A percentile compares a stretch with the other conserved stretches of the same genome.
Conservation (phyloP, 2,888 invertebrate genomes). For the Pyrrhosoma nymphula region DNA sequence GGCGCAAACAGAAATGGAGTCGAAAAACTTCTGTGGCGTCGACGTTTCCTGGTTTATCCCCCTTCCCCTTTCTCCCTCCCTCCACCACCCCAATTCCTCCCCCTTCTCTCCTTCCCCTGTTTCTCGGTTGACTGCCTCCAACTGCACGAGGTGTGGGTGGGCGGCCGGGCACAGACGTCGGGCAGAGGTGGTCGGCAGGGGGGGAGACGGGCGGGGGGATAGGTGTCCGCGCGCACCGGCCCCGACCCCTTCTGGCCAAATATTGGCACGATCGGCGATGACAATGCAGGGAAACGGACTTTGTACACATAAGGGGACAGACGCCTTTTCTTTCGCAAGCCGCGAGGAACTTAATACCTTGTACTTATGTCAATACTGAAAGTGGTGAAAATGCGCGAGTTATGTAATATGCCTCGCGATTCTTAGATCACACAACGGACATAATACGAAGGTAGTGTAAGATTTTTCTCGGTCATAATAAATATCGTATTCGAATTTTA, state of each 20-base stretch:
- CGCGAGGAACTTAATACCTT: neutral
- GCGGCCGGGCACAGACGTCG: neutral
- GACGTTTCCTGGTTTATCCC: neutral
- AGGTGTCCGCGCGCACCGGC: neutral
- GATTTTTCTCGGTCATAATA: too few relatives aligned
- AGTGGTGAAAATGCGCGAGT: neutral
- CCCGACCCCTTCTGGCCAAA: neutral
- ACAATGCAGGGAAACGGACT: neutral
- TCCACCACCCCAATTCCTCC: neutral
- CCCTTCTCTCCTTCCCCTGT: neutral
- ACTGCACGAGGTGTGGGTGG: neutral
- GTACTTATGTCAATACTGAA: neutral
- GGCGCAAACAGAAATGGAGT: neutral
- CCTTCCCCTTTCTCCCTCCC: neutral
- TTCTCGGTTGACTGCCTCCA: neutral
- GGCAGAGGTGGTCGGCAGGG: neutral
- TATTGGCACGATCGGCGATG: neutral
- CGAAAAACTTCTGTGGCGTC: neutral
- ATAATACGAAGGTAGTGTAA: too few relatives aligned
- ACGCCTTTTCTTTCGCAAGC: neutral
- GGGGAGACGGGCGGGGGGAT: neutral
- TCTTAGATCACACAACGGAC: neutral
- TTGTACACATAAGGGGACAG: neutral
- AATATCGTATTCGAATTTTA: too few relatives aligned
- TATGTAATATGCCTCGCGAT: neutral